A percentile compares a stretch with the other conserved stretches of the same genome.
Evolutionary conservation across 2,113 vertebrate genomes (phyloP).

Genomic region (Megatriorchis doriae): DNA sequence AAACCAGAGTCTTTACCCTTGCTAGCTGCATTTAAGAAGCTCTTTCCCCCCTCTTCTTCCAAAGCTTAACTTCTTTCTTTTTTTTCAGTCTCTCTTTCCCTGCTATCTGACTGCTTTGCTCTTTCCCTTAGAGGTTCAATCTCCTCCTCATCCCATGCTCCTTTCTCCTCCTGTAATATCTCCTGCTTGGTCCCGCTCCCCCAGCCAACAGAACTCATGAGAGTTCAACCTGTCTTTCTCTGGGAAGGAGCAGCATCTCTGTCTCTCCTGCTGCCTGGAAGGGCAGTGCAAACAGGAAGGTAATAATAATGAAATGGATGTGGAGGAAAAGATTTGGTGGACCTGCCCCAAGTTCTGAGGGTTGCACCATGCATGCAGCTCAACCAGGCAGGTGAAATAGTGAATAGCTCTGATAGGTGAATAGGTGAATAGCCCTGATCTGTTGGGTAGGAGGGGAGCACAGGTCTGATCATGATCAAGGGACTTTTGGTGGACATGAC

Average conservation of each 20-base stretch:
- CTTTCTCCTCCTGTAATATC: background rate
- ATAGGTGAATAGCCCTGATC: background rate
- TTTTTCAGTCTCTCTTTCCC: background rate
- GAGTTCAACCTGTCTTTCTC: background rate
- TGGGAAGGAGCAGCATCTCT: background rate
- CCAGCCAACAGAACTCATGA: background rate
- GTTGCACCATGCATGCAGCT: background rate
- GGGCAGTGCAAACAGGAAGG: background rate
- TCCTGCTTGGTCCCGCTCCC: background rate
- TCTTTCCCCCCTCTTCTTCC: background rate
- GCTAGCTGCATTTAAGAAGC: background rate
- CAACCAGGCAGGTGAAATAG: background rate
- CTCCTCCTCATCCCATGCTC: rapidly evolving
- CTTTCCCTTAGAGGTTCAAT: background rate
- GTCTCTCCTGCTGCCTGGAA: background rate
- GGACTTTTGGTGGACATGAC: background rate
- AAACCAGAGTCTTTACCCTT: background rate
- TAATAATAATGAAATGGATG: background rate
- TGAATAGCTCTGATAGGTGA: no score
- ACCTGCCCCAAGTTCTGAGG: background rate
- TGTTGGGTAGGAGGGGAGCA: background rate
- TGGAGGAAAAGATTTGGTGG: background rate
- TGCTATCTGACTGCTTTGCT: background rate
- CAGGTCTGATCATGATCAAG: background rate
- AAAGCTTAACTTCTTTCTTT: background rate